These are phyloP conservation scores for Ochropleura leucogaster DNA, from an alignment of 2,888 invertebrate species.

Conservation along the genomic window DNA sequence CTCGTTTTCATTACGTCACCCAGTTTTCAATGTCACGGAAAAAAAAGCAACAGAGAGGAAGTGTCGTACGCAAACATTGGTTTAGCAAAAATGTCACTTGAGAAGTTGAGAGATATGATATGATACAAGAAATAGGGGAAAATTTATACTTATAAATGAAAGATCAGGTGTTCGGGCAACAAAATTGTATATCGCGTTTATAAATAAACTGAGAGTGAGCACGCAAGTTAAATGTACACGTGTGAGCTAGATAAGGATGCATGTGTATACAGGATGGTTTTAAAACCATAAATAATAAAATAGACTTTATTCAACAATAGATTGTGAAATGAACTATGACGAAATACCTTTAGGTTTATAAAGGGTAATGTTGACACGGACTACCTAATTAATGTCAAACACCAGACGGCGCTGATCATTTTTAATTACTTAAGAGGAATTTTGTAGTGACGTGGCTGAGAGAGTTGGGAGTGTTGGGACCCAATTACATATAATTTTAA, in stretches of 20 bases:
- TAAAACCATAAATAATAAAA: conserved; percentile 17
- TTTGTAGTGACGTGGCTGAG: neutral
- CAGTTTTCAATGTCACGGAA: conserved; percentile 24
- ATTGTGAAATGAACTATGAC: conserved; percentile 8
- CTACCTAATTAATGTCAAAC: conserved; percentile 12
- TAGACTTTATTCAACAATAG: conserved; percentile 15
- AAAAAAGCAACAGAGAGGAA: neutral
- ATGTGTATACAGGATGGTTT: neutral
- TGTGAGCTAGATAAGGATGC: conserved; percentile 51
- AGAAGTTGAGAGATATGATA: conserved; percentile 4
- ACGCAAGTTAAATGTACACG: conserved; percentile 55
- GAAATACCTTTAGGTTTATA: neutral
- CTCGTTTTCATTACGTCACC: conserved; percentile 34
- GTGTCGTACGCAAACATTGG: conserved; percentile 18
- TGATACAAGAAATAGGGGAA: conserved; percentile 21
- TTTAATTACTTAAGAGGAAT: conserved; percentile 27
- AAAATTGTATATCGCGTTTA: conserved; percentile 56
- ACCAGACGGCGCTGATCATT: conserved; percentile 5
- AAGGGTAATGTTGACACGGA: neutral
- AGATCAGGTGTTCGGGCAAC: conserved; percentile 54
- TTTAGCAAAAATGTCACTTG: neutral
- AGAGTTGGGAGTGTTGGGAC: too few relatives aligned
- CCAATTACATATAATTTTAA: conserved; percentile 16
- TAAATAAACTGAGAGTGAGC: conserved; percentile 58
- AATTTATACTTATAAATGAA: conserved; percentile 42